A percentile compares a stretch with the other conserved stretches of the same genome.
phyloP scores from a whole-genome alignment of 2,113 vertebrate species.

The Catharus bicknelli region DNA sequence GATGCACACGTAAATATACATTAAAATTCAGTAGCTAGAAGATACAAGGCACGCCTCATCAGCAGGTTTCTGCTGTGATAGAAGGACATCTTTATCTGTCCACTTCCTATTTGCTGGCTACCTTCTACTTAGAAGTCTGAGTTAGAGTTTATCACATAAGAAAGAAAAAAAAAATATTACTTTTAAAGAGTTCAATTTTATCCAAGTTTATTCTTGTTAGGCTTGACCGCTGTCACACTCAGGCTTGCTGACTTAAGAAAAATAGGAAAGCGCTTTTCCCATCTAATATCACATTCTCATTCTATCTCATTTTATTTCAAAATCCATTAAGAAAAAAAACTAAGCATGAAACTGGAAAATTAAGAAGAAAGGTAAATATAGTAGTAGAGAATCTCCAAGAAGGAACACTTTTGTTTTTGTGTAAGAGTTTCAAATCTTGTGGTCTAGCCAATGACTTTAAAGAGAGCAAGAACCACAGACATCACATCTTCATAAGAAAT shows the following conservation, averaged over 20 bases:
- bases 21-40: background rate
- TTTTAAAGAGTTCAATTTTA: background rate
- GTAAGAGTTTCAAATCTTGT: background rate
- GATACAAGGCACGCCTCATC: background rate
- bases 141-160: background rate
- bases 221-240: background rate
- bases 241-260: background rate
- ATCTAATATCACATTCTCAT: background rate
- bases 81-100: background rate
- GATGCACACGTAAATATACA: background rate
- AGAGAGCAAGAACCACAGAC: background rate
- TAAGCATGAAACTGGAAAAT: background rate
- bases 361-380: background rate
- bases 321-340: background rate
- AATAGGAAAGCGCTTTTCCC: background rate
- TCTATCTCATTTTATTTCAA: background rate
- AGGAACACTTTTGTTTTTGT: background rate
- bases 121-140: background rate
- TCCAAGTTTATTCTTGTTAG: background rate
- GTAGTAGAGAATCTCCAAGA: background rate
- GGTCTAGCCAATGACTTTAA: background rate
- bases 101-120: background rate
- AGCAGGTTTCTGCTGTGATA: background rate
- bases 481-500: background rate
- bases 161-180: background rate